Percentiles rank a stretch among this genome's conserved stretches.
phyloP scores from a whole-genome alignment of 2,888 invertebrate species.

The Theristus sp. region DNA sequence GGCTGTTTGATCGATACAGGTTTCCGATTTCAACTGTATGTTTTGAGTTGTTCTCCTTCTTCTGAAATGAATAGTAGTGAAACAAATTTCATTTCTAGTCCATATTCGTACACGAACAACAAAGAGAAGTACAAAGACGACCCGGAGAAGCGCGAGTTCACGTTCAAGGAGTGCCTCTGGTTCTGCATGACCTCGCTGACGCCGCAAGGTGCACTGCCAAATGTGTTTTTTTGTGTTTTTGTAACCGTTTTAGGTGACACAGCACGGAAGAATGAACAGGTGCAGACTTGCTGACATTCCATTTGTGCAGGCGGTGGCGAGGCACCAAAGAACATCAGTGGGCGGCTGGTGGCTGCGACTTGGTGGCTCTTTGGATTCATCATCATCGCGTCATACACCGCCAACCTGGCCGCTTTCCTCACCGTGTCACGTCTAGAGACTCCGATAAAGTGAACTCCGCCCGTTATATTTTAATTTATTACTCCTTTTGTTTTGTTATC shows the following conservation, averaged over 20 bases:
- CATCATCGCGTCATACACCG: conserved; percentile 93
- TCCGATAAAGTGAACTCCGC: conserved; percentile 16
- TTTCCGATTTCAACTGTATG: neutral
- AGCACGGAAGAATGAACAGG: no score
- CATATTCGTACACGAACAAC: conserved; percentile 84
- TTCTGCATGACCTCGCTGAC: conserved; percentile 96
- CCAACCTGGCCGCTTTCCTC: conserved; percentile 87
- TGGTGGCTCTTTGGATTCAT: conserved; percentile 99
- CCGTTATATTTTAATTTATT: neutral
- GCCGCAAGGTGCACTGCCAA: conserved; percentile 61
- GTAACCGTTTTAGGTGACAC: no score
- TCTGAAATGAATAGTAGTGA: neutral
- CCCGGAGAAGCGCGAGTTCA: conserved; percentile 61
- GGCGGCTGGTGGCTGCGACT: conserved; percentile 79
- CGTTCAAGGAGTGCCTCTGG: conserved; percentile 87
- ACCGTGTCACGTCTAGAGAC: conserved; percentile 43
- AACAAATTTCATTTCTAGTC: conserved; percentile 40
- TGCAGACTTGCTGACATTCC: no score
- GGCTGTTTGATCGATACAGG: conserved; percentile 76
- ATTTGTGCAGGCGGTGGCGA: conserved; percentile 57
- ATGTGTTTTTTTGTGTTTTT: conserved; percentile 19
- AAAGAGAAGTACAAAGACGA: conserved; percentile 58
- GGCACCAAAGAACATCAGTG: conserved; percentile 85
- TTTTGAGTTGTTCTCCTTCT: neutral
- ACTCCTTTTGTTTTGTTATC: no score